Evolutionary conservation across 1,140 invertebrate species (phyloP).

Genomic region (Drosophila ananassae): DNA sequence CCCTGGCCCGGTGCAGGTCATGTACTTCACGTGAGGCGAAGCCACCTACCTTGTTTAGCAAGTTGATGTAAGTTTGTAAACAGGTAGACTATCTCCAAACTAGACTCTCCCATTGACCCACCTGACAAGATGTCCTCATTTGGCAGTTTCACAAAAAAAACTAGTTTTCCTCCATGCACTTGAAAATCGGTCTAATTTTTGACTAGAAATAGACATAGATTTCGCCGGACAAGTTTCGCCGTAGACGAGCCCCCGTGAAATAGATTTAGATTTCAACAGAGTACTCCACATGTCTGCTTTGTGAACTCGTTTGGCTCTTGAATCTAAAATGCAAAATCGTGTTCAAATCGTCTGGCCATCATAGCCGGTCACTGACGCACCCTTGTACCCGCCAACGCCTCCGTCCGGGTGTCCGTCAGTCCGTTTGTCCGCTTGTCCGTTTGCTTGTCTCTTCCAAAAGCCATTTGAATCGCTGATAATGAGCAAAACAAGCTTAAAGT

Average conservation of each 20-base stretch:
- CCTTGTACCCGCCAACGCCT: constrained; percentile 6
- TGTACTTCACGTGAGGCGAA: constrained; percentile 30
- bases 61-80: constrained; percentile 3
- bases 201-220: constrained; percentile 8
- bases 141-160: not conserved
- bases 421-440: constrained; percentile 5
- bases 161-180: constrained; percentile 11
- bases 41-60: not conserved
- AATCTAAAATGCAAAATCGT: constrained; percentile 28
- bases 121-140: constrained; percentile 18
- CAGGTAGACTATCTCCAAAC: constrained; percentile 3
- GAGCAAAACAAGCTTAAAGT: constrained; percentile 51
- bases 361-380: constrained; percentile 34
- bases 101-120: not conserved
- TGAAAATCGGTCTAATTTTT: constrained; percentile 1
- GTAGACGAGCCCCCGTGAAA: constrained; percentile 43
- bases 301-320: constrained; percentile 3
- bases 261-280: constrained; percentile 3
- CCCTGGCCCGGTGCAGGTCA: constrained; percentile 3
- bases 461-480: constrained; percentile 59
- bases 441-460: constrained; percentile 19
- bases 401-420: constrained; percentile 4
- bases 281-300: constrained; percentile 21
- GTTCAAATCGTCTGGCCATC: constrained; percentile 18
- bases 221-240: constrained; percentile 24